Evolutionary conservation across 2,888 invertebrate genomes (phyloP).

Genomic region (Phorcus lineatus): DNA sequence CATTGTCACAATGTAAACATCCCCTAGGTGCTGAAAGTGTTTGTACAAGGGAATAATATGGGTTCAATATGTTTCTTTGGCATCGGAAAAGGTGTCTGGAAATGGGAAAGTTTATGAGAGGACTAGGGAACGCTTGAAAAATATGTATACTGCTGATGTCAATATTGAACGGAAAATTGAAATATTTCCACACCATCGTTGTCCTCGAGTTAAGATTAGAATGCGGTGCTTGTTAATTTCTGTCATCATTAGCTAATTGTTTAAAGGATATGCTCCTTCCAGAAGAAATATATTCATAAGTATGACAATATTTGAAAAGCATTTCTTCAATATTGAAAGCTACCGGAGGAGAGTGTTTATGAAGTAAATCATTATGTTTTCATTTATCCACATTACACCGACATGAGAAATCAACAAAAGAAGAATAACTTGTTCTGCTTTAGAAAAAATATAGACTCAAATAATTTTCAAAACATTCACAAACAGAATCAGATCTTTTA

Average conservation of each 20-base stretch:
- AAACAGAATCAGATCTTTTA: too few species aligned
- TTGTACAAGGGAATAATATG: constrained; percentile 1
- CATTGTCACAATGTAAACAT: constrained; percentile 9
- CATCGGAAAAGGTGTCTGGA: background rate
- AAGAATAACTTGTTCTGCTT: too few species aligned
- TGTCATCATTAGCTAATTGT: constrained; percentile 3
- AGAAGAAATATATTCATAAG: constrained; percentile 12
- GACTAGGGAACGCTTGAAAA: constrained; percentile 4
- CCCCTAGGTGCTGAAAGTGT: constrained; percentile 2
- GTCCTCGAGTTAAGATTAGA: constrained; percentile 1
- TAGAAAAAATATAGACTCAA: too few species aligned
- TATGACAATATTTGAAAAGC: background rate
- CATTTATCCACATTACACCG: too few species aligned
- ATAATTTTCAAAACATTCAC: too few species aligned
- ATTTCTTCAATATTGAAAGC: background rate
- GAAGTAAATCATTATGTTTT: too few species aligned
- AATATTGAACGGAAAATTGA: constrained; percentile 5
- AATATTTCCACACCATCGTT: background rate
- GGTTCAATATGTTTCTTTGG: constrained; percentile 16
- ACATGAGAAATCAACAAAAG: too few species aligned
- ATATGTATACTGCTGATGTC: constrained; percentile 14
- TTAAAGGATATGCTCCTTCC: background rate
- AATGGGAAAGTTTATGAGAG: background rate
- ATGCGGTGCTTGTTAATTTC: background rate
- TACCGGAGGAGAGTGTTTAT: background rate